phyloP scores from a whole-genome alignment of 1,140 invertebrate species.

The Maconellicoccus hirsutus region DNA sequence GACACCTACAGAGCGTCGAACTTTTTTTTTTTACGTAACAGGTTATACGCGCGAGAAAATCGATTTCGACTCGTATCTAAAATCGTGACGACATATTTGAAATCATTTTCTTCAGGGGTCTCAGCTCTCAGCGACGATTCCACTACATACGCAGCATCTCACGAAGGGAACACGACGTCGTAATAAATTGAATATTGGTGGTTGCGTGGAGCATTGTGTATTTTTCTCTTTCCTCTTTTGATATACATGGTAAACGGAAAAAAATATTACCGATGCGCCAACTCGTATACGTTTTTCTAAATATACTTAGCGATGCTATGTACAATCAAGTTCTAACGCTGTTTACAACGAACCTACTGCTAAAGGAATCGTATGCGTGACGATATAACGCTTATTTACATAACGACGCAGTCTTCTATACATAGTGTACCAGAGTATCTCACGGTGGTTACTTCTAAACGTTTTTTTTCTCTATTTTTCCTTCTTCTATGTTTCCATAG shows the following conservation, averaged over 20 bases:
- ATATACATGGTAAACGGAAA: background rate
- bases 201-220: conserved; percentile 7
- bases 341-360: conserved; percentile 10
- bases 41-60: conserved; percentile 19
- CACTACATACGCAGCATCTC: background rate
- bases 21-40: conserved; percentile 17
- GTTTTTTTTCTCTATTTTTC: no score
- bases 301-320: background rate
- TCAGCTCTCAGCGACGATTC: background rate
- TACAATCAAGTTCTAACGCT: background rate
- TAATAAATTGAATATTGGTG: conserved; percentile 22
- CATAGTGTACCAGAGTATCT: background rate
- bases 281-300: background rate
- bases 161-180: conserved; percentile 16
- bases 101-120: conserved; percentile 11
- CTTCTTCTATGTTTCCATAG: no score
- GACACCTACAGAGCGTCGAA: conserved; percentile 13
- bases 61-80: conserved; percentile 7
- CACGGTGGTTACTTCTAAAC: background rate
- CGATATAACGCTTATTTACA: conserved; percentile 17
- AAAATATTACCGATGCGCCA: background rate
- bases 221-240: no score
- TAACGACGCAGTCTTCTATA: background rate
- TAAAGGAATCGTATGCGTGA: conserved; percentile 10
- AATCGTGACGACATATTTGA: conserved; percentile 21